Conservation (phyloP, 2,113 vertebrate genomes). For the Syrrhaptes paradoxus region DNA sequence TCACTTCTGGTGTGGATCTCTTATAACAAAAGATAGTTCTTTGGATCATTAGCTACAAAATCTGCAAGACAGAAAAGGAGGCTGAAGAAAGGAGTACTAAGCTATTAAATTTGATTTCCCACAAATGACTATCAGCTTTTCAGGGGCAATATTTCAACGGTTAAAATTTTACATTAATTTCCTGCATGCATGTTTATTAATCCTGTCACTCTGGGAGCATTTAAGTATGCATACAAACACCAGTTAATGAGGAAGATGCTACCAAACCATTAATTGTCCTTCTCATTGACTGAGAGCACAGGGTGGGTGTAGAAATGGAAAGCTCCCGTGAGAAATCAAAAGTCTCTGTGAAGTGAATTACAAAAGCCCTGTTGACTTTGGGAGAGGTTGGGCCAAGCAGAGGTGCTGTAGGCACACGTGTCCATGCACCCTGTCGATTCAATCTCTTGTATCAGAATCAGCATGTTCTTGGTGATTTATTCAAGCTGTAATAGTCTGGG, state of each 20-base stretch:
- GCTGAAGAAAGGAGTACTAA: background rate
- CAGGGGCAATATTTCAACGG: background rate
- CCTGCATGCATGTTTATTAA: background rate
- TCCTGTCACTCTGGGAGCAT: background rate
- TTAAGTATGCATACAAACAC: background rate
- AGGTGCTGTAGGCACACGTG: accelerated
- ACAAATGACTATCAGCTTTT: background rate
- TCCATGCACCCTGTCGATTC: accelerated
- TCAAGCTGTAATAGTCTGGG: background rate
- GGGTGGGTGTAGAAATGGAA: background rate
- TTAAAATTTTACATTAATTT: slow-evolving; percentile 13
- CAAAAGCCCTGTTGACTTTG: background rate
- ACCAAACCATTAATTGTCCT: background rate
- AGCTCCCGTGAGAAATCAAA: background rate
- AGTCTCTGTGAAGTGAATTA: background rate
- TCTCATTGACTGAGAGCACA: background rate
- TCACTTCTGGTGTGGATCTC: background rate
- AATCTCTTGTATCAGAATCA: background rate
- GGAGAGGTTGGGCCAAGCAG: background rate
- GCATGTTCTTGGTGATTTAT: accelerated
- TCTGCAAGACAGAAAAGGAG: background rate
- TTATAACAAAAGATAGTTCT: background rate
- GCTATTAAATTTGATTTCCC: background rate
- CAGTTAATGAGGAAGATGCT: background rate
- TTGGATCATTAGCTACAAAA: background rate